Evolutionary conservation across 1,140 invertebrate genomes (phyloP).

Genomic region (Amyelois transitella): DNA sequence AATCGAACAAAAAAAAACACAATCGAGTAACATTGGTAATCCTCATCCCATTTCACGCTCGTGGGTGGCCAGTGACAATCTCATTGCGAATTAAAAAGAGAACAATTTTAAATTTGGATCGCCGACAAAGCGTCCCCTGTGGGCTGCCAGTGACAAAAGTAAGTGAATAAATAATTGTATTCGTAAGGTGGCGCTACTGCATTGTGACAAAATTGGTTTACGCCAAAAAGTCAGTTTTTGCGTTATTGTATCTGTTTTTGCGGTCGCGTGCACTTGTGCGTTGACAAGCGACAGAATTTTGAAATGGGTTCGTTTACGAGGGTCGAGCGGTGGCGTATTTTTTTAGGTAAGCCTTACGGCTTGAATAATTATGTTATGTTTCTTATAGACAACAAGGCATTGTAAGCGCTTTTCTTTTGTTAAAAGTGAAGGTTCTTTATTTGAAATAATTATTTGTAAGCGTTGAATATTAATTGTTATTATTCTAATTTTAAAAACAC

Average conservation of each 20-base stretch:
- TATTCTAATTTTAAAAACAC: too few species aligned
- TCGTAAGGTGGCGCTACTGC: constrained; percentile 59
- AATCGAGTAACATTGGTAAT: constrained; percentile 14
- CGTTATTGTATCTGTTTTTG: constrained; percentile 1
- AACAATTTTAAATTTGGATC: constrained; percentile 19
- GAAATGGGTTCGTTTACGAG: constrained; percentile 14
- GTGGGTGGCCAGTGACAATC: constrained; percentile 40
- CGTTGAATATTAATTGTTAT: too few species aligned
- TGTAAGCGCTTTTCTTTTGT: too few species aligned
- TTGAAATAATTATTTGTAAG: too few species aligned
- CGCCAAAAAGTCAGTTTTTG: constrained; percentile 54
- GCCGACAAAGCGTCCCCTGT: constrained; percentile 30
- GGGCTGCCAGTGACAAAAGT: constrained; percentile 29
- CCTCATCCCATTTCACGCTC: constrained; percentile 28
- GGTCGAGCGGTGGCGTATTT: not conserved
- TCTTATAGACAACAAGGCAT: too few species aligned
- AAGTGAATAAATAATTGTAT: constrained; percentile 37
- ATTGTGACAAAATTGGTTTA: constrained; percentile 34
- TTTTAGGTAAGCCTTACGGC: not conserved
- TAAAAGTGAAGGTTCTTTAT: too few species aligned
- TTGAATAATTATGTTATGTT: too few species aligned
- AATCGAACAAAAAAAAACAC: not conserved
- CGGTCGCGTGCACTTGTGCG: constrained; percentile 11
- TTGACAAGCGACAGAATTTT: constrained; percentile 29
- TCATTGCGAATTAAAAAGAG: constrained; percentile 10